Conservation (phyloP, 2,113 vertebrate genomes). For the Pterocles gutturalis region DNA sequence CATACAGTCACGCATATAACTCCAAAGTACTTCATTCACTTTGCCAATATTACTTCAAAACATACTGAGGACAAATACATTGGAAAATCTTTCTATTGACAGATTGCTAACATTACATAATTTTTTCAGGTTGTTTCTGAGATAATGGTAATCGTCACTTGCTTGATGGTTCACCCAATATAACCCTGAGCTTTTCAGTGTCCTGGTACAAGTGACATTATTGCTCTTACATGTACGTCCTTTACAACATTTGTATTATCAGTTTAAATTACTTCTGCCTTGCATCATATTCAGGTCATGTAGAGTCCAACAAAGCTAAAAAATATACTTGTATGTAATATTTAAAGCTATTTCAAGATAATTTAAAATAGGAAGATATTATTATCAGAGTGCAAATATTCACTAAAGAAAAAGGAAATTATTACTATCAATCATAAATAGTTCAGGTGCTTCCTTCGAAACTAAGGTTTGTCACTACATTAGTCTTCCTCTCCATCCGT, state of each 20-base stretch:
- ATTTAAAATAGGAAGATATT: not conserved
- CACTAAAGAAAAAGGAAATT: not conserved
- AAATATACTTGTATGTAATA: not conserved
- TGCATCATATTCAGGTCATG: not conserved
- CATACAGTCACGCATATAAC: not conserved
- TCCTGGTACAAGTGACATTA: not conserved
- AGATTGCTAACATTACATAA: not conserved
- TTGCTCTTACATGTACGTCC: not conserved
- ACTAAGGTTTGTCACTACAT: not conserved
- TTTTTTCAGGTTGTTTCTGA: not conserved
- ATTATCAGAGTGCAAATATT: not conserved
- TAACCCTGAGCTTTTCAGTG: not conserved
- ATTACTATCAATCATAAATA: not conserved
- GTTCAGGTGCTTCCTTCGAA: not conserved
- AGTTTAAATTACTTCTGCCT: not conserved
- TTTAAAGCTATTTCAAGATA: not conserved
- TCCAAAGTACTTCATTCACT: not conserved
- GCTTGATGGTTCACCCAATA: not conserved
- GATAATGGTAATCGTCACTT: not conserved
- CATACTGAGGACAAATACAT: not conserved
- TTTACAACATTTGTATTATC: not conserved
- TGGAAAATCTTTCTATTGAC: not conserved
- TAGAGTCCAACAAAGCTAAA: not conserved
- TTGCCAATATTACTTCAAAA: not conserved
- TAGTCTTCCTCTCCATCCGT: not conserved